Percentiles rank a stretch among this genome's conserved stretches.
Conservation (phyloP, 1,140 invertebrate species). For the Octopus sinensis region DNA sequence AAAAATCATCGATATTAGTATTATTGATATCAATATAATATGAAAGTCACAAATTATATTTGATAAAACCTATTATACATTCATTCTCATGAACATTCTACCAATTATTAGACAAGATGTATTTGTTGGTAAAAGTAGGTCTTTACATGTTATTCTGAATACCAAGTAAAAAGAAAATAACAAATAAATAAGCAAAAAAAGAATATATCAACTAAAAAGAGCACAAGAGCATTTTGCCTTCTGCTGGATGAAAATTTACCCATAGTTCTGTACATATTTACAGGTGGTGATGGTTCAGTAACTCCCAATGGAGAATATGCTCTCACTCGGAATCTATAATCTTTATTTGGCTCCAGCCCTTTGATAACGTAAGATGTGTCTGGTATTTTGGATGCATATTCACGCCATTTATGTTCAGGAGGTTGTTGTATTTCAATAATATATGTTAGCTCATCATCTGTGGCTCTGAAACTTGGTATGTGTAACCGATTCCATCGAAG, state of each 20-base stretch:
- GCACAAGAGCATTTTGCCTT: too few species aligned
- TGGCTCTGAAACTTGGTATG: constrained; percentile 37
- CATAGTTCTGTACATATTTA: constrained; percentile 44
- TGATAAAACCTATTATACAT: too few species aligned
- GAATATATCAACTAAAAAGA: too few species aligned
- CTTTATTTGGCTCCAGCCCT: constrained; percentile 41
- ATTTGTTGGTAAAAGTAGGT: too few species aligned
- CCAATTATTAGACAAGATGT: too few species aligned
- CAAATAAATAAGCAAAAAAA: too few species aligned
- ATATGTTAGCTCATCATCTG: constrained; percentile 42
- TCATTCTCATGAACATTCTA: too few species aligned
- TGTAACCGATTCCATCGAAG: constrained; percentile 45
- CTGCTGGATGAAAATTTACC: constrained; percentile 28
- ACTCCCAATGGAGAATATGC: constrained; percentile 36
- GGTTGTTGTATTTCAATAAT: constrained; percentile 46
- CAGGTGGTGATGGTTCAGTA: constrained; percentile 46
- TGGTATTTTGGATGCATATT: constrained; percentile 42
- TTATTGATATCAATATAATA: not conserved
- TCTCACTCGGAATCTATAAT: constrained; percentile 49
- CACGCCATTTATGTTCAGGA: constrained; percentile 41
- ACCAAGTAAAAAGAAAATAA: too few species aligned
- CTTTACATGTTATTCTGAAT: too few species aligned
- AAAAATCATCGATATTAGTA: not conserved
- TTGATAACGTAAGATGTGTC: constrained; percentile 38
- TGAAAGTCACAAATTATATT: not conserved